Percentiles rank a stretch among this genome's conserved stretches.
Evolutionary conservation across 2,888 invertebrate species (phyloP).

Genomic region (Tryphoninae sp.): DNA sequence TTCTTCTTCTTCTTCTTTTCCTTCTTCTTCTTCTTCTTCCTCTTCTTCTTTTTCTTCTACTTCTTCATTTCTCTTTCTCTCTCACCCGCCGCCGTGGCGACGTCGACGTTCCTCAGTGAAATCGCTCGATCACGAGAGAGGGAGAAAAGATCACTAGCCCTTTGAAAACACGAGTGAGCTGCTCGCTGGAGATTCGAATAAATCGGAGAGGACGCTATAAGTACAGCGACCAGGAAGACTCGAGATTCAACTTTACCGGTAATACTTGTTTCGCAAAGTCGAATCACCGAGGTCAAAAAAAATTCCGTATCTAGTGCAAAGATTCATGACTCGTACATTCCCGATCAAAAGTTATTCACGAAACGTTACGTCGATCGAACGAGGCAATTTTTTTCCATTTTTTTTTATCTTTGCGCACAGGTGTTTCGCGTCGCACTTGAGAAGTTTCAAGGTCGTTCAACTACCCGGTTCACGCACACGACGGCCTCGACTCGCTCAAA

Average conservation of each 20-base stretch:
- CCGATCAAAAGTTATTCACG: no score
- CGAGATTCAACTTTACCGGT: slow-evolving; percentile 29
- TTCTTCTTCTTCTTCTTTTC: not conserved
- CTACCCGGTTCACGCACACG: no score
- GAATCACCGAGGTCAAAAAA: no score
- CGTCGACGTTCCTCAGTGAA: not conserved
- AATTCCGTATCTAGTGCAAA: no score
- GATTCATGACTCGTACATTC: not conserved
- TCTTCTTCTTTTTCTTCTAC: not conserved
- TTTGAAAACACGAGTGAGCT: slow-evolving; percentile 5
- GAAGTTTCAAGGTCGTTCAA: no score
- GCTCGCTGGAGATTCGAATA: slow-evolving; percentile 38
- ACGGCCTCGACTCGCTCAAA: no score
- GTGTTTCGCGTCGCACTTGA: no score
- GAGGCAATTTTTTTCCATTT: no score
- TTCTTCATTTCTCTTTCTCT: not conserved
- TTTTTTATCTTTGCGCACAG: no score
- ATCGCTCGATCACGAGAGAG: slow-evolving; percentile 31
- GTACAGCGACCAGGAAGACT: not conserved
- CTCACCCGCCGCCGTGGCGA: not conserved
- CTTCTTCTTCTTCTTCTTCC: not conserved
- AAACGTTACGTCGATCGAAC: no score
- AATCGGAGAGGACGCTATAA: slow-evolving; percentile 32
- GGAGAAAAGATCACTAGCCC: slow-evolving; percentile 10
- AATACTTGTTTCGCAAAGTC: no score